Evolutionary conservation across 2,888 invertebrate genomes (phyloP).

Genomic region (Melanostoma scalare): DNA sequence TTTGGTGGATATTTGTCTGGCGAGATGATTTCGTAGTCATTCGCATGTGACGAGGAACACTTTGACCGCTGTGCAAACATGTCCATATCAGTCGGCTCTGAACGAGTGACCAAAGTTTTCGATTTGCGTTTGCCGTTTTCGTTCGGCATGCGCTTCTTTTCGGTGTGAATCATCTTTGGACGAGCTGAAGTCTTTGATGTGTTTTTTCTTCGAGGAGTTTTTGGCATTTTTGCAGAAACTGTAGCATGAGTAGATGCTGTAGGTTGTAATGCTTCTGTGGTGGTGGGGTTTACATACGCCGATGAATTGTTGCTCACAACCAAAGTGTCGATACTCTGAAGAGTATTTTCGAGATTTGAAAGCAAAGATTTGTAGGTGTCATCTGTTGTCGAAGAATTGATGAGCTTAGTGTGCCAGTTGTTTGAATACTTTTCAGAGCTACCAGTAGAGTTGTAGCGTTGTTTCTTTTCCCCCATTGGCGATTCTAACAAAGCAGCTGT

Average conservation of each 20-base stretch:
- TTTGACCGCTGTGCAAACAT: constrained; percentile 69
- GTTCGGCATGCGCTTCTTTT: constrained; percentile 84
- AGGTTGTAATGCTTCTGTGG: constrained; percentile 73
- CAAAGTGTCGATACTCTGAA: constrained; percentile 82
- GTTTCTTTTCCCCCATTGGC: constrained; percentile 44
- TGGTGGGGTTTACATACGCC: constrained; percentile 62
- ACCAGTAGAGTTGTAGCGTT: constrained; percentile 75
- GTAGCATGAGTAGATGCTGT: constrained; percentile 19
- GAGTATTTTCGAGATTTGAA: constrained; percentile 82
- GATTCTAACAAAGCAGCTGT: constrained; percentile 67
- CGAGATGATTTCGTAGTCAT: constrained; percentile 80
- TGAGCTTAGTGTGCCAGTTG: constrained; percentile 79
- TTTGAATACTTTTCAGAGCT: constrained; percentile 69
- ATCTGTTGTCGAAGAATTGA: constrained; percentile 77
- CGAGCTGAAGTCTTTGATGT: constrained; percentile 81
- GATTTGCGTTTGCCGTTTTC: constrained; percentile 84
- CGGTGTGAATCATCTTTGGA: constrained; percentile 91
- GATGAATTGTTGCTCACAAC: constrained; percentile 77
- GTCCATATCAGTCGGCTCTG: constrained; percentile 75
- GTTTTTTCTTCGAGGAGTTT: constrained; percentile 76
- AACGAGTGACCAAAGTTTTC: constrained; percentile 83
- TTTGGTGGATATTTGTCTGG: constrained; percentile 79
- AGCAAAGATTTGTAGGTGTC: constrained; percentile 82
- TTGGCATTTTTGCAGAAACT: constrained; percentile 41
- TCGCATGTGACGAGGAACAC: constrained; percentile 76